Base-by-base conservation (phyloP, 2,797 vertebrate species). In the Lophotriccus pileatus region DNA sequence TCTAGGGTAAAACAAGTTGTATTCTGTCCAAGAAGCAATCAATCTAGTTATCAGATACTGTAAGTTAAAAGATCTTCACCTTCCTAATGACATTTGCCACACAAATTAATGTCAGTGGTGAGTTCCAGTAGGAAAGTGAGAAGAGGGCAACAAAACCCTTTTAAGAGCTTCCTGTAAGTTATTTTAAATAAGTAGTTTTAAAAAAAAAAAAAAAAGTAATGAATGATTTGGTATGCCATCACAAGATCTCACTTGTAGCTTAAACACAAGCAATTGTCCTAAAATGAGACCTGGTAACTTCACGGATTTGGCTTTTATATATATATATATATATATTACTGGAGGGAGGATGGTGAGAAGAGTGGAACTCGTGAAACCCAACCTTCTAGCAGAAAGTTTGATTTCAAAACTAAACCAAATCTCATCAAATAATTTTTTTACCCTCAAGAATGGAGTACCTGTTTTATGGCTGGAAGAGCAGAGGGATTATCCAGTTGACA, bases 271-370 rank as follows among this genome's bases (percentile, higher is more conserved):
- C 2, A 87, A 32, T 69, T 68, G 12, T n/a, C 41, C 41, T 47
- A 59, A 70, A 73, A 9, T 80, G 27, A 36, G 5, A 47, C 7
- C 30, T 46, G 9, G 5, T 60, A 17, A 19, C 11, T 41, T 36
- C 6, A n/a, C 22, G 52, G 25, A 41, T 69, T 78, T 69, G 20
- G 2, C 5, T 36, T 59, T 13, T 10, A 5, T 55, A 22, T 36
- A 8, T 9, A 28, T 34, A 11, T 28, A 6, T 46, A 46, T 46
- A 43, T 46, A 46, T 41, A 9, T 44, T 62, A 34, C 10, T 21
- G 10, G 25, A 37, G 25, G 4, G 7, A 2, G 14, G 10, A 6
- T 18, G 3, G 39, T 18, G 5, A 9, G 12, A 62, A n/a, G 7
- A 41, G 3, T 36, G n/a, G 30, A 66, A 78, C 23, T 43, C 14